These are phyloP conservation scores for Scomber scombrus DNA, from an alignment of 2,113 vertebrate genomes.

Conservation along the genomic window DNA sequence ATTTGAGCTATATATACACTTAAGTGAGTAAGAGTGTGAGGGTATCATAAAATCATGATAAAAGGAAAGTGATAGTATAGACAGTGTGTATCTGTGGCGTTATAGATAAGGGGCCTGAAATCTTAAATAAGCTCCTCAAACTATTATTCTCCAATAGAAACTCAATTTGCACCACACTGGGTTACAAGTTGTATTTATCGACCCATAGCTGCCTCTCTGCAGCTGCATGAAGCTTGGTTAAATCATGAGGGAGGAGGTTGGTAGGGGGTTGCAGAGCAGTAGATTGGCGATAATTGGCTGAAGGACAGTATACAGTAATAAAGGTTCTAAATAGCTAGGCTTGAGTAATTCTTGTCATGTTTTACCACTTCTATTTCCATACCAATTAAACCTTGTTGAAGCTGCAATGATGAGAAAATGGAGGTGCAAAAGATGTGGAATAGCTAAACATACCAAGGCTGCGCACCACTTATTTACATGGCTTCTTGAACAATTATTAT, in stretches of 20 bases:
- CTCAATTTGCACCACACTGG: constrained; percentile 79
- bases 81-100: constrained; percentile 3
- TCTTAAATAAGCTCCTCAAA: constrained; percentile 55
- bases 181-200: constrained; percentile 72
- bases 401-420: constrained; percentile 66
- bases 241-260: constrained; percentile 71
- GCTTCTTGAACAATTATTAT: constrained; percentile 14
- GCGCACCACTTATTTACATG: constrained; percentile 30
- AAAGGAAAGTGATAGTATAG: background rate
- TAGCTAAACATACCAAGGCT: constrained; percentile 52
- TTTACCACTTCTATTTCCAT: constrained; percentile 79
- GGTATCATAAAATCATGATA: background rate
- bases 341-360: constrained; percentile 74
- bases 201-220: constrained; percentile 60
- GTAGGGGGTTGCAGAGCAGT: constrained; percentile 71
- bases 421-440: constrained; percentile 76
- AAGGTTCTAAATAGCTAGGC: constrained; percentile 71
- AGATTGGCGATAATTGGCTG: constrained; percentile 83
- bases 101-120: constrained; percentile 26
- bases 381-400: constrained; percentile 82
- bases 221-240: constrained; percentile 60
- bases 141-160: constrained; percentile 64
- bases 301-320: constrained; percentile 81
- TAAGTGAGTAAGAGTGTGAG: background rate
- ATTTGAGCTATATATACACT: background rate